phyloP scores from a whole-genome alignment of 2,113 vertebrate species.

The Seriola dumerili region DNA sequence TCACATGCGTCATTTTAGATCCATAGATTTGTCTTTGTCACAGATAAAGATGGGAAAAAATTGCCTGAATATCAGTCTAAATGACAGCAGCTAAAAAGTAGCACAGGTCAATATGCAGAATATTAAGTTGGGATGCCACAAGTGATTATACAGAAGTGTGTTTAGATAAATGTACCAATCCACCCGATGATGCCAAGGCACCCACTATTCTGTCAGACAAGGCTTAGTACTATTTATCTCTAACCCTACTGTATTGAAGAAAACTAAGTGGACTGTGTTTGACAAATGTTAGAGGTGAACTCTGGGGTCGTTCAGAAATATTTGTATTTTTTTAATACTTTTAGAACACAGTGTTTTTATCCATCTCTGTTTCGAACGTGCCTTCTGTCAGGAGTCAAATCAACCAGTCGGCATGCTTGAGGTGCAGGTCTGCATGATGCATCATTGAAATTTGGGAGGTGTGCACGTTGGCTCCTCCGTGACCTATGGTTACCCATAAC shows the following conservation, averaged over 20 bases:
- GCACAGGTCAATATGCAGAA: slow-evolving; percentile 7
- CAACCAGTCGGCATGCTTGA: not conserved
- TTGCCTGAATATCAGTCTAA: not conserved
- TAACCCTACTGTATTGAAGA: not conserved
- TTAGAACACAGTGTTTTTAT: not conserved
- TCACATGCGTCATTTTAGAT: not conserved
- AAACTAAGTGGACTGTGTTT: not conserved
- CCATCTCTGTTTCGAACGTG: not conserved
- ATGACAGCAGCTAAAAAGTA: not conserved
- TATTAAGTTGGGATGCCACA: not conserved
- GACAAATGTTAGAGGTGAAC: not conserved
- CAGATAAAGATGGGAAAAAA: not conserved
- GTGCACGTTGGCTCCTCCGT: not conserved
- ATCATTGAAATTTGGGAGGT: not conserved
- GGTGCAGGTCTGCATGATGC: not conserved
- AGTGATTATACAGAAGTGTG: not conserved
- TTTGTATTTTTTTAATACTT: not conserved
- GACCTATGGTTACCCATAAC: not conserved
- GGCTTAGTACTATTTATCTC: not conserved
- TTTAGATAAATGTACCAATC: slow-evolving; percentile 1
- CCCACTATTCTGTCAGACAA: not conserved
- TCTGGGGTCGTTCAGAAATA: not conserved
- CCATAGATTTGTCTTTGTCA: not conserved
- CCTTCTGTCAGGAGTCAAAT: not conserved
- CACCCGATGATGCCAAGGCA: not conserved